Evolutionary conservation across 2,797 vertebrate genomes (phyloP).

Genomic region (Enteromius anoplus): DNA sequence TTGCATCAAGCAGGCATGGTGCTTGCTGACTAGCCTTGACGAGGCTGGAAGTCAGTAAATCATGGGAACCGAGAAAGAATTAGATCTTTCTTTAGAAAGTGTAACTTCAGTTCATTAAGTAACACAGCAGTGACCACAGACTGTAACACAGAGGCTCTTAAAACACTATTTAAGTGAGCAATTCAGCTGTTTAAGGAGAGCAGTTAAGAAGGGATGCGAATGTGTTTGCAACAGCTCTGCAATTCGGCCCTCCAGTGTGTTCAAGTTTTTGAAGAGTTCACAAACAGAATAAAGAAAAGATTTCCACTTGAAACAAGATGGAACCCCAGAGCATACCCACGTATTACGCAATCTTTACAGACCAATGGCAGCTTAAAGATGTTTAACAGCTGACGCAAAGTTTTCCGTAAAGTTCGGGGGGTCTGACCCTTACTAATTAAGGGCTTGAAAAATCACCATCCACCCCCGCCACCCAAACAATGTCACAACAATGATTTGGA

Average conservation of each 20-base stretch:
- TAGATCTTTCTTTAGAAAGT: not conserved
- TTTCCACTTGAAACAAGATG: not conserved
- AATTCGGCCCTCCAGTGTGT: not conserved
- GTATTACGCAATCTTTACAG: not conserved
- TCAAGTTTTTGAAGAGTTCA: not conserved
- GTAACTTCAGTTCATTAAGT: conserved; percentile 8
- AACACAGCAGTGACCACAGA: not conserved
- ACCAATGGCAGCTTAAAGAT: not conserved
- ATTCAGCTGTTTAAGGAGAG: not conserved
- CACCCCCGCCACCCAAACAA: conserved; percentile 7
- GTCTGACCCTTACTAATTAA: conserved; percentile 7
- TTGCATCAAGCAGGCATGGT: not conserved
- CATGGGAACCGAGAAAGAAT: not conserved
- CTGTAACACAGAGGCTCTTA: not conserved
- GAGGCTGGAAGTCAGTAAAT: not conserved
- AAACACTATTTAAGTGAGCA: not conserved
- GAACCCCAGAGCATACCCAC: not conserved
- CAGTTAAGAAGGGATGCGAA: not conserved
- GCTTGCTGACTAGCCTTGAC: not conserved
- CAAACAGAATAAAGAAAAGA: not conserved
- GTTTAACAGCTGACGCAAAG: not conserved
- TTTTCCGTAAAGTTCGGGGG: conserved; percentile 15
- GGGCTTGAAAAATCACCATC: conserved; percentile 1
- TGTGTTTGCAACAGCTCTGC: not conserved
- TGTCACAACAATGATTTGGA: conserved; percentile 5